These are phyloP conservation scores for Gymnoscopelus braueri DNA, from an alignment of 2,797 vertebrate species.

Conservation along the genomic window DNA sequence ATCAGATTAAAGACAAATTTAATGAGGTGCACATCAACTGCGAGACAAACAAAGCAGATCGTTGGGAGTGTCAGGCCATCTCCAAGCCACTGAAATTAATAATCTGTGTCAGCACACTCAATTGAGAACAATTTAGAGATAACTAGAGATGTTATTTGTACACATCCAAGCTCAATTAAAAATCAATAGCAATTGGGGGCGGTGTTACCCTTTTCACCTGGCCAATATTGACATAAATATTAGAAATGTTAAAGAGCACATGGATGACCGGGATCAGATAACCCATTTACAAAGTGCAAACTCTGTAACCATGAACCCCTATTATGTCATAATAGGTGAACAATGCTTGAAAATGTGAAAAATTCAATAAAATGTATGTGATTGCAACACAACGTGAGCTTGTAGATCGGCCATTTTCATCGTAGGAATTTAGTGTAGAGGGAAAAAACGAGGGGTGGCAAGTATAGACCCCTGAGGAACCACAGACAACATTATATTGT, in stretches of 20 bases:
- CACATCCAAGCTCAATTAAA: slow-evolving; percentile 23
- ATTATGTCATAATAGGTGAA: too few relatives aligned
- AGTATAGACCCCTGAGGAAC: too few relatives aligned
- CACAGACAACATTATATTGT: too few relatives aligned
- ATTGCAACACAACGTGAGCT: too few relatives aligned
- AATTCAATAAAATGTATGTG: too few relatives aligned
- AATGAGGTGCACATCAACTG: slow-evolving; percentile 63
- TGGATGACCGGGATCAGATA: slow-evolving; percentile 14
- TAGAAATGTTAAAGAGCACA: slow-evolving; percentile 30
- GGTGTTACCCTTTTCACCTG: slow-evolving; percentile 34
- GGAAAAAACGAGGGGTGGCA: too few relatives aligned
- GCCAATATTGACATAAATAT: slow-evolving; percentile 52
- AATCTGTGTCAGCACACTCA: slow-evolving; percentile 32
- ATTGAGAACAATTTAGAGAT: slow-evolving; percentile 44
- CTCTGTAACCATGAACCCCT: background rate
- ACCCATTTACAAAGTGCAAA: slow-evolving; percentile 15
- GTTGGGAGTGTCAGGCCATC: slow-evolving; percentile 11
- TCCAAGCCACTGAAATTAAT: slow-evolving; percentile 31
- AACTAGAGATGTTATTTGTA: slow-evolving; percentile 50
- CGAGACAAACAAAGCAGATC: slow-evolving; percentile 4
- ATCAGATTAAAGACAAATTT: slow-evolving; percentile 69
- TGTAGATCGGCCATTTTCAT: too few relatives aligned
- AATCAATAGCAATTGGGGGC: slow-evolving; percentile 59
- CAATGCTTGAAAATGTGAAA: too few relatives aligned
- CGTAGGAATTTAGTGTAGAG: too few relatives aligned